Base-by-base conservation (phyloP, 1,140 invertebrate species). In the Andrena cerasifolii region DNA sequence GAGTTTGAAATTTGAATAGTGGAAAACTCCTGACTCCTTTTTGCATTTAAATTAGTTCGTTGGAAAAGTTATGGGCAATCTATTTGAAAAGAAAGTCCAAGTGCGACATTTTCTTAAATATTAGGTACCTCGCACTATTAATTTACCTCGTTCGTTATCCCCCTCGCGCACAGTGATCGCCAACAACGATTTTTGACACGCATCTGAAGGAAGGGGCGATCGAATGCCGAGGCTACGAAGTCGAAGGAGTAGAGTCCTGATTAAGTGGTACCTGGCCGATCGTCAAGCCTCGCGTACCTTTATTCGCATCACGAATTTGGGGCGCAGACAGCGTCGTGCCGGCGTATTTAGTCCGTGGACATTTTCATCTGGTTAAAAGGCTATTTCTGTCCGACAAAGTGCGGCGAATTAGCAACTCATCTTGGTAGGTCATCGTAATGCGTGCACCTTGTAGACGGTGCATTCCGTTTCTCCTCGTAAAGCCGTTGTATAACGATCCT, bases 381-480 rank as follows among this genome's bases (percentile, higher is more conserved):
- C 51, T 76, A 58, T 76, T 76, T 68, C 53, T 58, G 40, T 76
- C 21, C 54, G 16, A 6, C 62, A 54, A 47, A 36, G 36, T 36
- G 18, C 21, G n/a, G 18, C 24, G 49, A 67, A 68, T 76, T 74
- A 45, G 62, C 72, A 53, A 74, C 26, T 74, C 61, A 66, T 74
- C 72, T 66, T 2, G 61, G 18, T 54, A 40, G 24, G 72, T 63
- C 71, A 65, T 73, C 71, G 61, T 71, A 71, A 71, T 59, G 40
- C 68, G 36, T 54, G 61, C 59, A 74, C 31, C 58, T 72, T 31
- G 24, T 26, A 53, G 31, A 18, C 47, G 16, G 14, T 5, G 18
- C 56, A 40, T 47, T 53, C 24, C 71, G 59, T 66, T 74, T 74
- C 72, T 74, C 61, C 61, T 74, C 62, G 61, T 66, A 45, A 74